phyloP scores from a whole-genome alignment of 2,113 vertebrate species.

The Strix uralensis region DNA sequence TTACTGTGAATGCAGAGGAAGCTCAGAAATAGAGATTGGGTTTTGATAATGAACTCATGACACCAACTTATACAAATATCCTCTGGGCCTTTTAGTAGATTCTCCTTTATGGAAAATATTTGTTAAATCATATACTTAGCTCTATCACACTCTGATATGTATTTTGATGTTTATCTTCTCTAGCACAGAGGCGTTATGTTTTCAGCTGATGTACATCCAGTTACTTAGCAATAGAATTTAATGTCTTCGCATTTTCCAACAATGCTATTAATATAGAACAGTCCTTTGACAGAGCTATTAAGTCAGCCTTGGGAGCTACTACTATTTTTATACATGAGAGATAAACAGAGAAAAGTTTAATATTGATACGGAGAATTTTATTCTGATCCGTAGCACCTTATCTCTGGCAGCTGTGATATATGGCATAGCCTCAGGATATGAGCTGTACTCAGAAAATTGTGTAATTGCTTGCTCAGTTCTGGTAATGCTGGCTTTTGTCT shows the following conservation, averaged over 20 bases:
- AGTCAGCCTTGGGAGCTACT: slow-evolving; percentile 10
- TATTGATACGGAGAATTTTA: slow-evolving; percentile 30
- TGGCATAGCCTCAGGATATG: not conserved
- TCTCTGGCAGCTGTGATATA: not conserved
- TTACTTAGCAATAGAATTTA: slow-evolving; percentile 47
- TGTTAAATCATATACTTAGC: not conserved
- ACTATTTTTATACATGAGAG: slow-evolving; percentile 39
- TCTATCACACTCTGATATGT: not conserved
- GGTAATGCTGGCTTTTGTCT: not conserved
- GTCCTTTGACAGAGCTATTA: slow-evolving; percentile 49
- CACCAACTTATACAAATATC: not conserved
- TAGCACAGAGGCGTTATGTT: not conserved
- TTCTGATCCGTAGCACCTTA: not conserved
- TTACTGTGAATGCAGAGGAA: not conserved
- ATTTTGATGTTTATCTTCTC: slow-evolving; percentile 13
- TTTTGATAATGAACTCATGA: not conserved
- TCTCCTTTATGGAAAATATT: not conserved
- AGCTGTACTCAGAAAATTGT: not conserved
- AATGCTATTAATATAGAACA: not conserved
- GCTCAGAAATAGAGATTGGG: not conserved
- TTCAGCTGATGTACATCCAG: slow-evolving; percentile 23
- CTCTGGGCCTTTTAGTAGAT: not conserved
- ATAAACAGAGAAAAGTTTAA: slow-evolving; percentile 17
- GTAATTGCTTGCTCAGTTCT: not conserved
- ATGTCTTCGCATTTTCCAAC: not conserved